Conservation (phyloP, 1,140 invertebrate species). For the Drosophila lini region DNA sequence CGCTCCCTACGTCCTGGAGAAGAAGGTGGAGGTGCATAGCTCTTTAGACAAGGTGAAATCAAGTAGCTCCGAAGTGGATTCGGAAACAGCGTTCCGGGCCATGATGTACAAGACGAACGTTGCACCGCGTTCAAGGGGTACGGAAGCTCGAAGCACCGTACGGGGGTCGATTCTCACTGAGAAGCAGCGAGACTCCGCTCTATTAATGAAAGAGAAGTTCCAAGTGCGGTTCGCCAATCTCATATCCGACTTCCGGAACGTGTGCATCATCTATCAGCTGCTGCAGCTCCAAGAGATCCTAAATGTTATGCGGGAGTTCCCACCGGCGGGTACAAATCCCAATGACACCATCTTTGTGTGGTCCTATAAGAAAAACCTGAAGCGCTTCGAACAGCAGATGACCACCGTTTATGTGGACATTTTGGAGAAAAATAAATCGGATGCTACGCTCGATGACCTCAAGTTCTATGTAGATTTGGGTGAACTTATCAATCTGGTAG, state of each 20-base stretch:
- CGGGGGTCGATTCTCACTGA: not conserved
- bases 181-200: constrained; percentile 7
- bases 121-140: not conserved
- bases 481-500: constrained; percentile 44
- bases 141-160: not conserved
- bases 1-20: constrained; percentile 4
- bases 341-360: constrained; percentile 45
- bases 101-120: constrained; percentile 16
- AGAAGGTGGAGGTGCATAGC: not conserved
- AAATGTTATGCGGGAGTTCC: constrained; percentile 22
- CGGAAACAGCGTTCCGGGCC: constrained; percentile 7
- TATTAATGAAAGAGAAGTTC: constrained; percentile 20
- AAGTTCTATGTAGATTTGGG: constrained; percentile 53
- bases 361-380: constrained; percentile 44
- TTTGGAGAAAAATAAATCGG: constrained; percentile 14
- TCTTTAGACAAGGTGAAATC: rapidly evolving
- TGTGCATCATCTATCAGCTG: constrained; percentile 40
- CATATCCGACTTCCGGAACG: constrained; percentile 11
- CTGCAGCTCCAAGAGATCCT: constrained; percentile 35
- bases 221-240: constrained; percentile 29
- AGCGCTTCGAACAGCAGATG: constrained; percentile 34
- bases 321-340: constrained; percentile 13
- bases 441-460: constrained; percentile 25
- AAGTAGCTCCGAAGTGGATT: not conserved
- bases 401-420: constrained; percentile 46